Base-by-base conservation (phyloP, 1,140 invertebrate species). In the Sitobion miscanthi region DNA sequence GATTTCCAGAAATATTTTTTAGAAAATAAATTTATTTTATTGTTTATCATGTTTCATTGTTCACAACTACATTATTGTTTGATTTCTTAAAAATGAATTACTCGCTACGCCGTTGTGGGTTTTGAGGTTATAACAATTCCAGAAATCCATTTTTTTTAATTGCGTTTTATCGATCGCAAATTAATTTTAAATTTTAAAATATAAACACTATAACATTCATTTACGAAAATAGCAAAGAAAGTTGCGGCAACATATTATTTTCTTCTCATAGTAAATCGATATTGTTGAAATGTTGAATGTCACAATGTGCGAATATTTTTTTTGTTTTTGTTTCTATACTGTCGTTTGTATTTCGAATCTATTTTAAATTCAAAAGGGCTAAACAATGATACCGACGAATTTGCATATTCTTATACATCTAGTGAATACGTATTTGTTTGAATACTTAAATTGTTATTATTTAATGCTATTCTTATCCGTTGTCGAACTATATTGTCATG, bases 341-440 rank as follows among this genome's bases (percentile, higher is more conserved):
- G 47, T 87, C 85, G 85, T 49, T 87, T 87, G 45, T 87, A 87
- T 47, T 87, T n/a, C 1, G 45, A 87, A 87, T 87, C 45, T 49
- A 35, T 35, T 87, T 87, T 52, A 87, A 49, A 87, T 87, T 87
- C 86, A 49, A 47, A 20, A 87, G 30, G 30, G 47, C 30, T 87
- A 38, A 87, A 87, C 85, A 87, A 49, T 87, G 45, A n/a, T 47
- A 20, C 17, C 52, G 47, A 21, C 0, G 17, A 49, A 87, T 87
- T 87, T 49, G 14, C 86, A 87, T 87, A 87, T 47, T 87, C 86
- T 6, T 87, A 87, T 47, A 49, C 52, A 87, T 87, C 86, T 49
- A 47, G 30, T n/a, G 30, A 49, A n/a, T 38, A 42, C 42, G 86
- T 87, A 87, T 87, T 87, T 87, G 49, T 87, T n/a, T 1, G 14